Base-by-base conservation (phyloP, 2,888 invertebrate genomes). In the Rhagonycha lutea region DNA sequence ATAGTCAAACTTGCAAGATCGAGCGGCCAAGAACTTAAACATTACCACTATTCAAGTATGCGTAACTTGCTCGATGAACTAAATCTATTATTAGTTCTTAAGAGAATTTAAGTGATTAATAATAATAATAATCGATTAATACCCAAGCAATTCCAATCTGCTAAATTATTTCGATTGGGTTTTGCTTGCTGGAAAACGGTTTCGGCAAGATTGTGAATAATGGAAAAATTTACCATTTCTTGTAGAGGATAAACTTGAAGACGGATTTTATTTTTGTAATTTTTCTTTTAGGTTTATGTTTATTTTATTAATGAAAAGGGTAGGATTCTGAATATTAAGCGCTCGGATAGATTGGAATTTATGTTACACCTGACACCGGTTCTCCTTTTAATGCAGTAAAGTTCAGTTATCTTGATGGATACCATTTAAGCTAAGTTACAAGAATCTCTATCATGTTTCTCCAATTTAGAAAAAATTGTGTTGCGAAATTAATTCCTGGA, bases 1-100 rank as follows among this genome's bases (percentile, higher is more conserved):
- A 47, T 47, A 74, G 74, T 70, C 65, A 78, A 79, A 81, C 81
- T 80, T 75, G 76, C 80, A 81, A 76, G 76, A 76, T 76, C 76
- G 73, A 73, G 73, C 61, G 8, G 65, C 61, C 14, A 14, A 68
- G 65, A 72, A 72, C 68, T 70, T 70, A 26, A 65, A 60, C 63
- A 23, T 67, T 68, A 72, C 71, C 71, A 68, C 75, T 75, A 68
- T 71, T 75, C 75, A 75, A 75, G 68, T 71, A 75, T 74, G 72
- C 72, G 72, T 68, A 72, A 61, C 65, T 68, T 68, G 68, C 61
- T 61, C 72, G 68, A 14, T 29, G 68, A 61, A 72, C 72, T 68
- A 72, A 72, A 72, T 72, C 72, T 62, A 61, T 67, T 72, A 61
- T 68, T 72, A 72, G 68, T 72, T 60, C 29, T 72, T 61, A 68